Evolutionary conservation across 2,113 vertebrate genomes (phyloP), one percentile per base, ranked within the genome.

Genomic region (Sebastes fasciatus): DNA sequence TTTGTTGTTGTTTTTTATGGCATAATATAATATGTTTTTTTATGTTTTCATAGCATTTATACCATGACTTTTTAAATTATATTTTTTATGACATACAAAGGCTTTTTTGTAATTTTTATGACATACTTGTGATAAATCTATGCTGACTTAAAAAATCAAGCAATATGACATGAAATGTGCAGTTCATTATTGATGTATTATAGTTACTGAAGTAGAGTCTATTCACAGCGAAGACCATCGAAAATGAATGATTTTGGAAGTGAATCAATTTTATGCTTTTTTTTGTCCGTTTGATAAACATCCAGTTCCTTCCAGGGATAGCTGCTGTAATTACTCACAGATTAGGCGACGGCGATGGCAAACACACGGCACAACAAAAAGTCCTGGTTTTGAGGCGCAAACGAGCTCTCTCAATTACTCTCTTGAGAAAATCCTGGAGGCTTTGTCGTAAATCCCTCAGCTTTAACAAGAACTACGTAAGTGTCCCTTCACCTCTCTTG

Each of bases 371-470:
- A 80, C 52, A 75, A 80, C 55, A 57, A 80, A 74, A 60, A 69
- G 43, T 74, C 54, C 51, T 34, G 61, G 42, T 72, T 87, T 79
- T 77, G 42, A 74, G 82, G 45, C 85, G 80, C 77, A 89, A 89
- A 79, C 82, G 70, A 80, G 76, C 74, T 76, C 62, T 77, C 81
- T 83, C 81, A 91, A 86, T 92, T 86, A 86, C 81, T 80, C 79
- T 85, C 72, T 76, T 74, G 55, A 89, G 69, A 82, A 86, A 89
- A 89, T 88, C 86, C 75, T 26, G 0, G 49, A 73, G 76, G 65
- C 65, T 89, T 91, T 91, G 76, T 70, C 5, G 65, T 68, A 91
- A 92, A 90, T 90, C 89, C 86, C 58, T 68, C 69, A 68, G 84
- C 69, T 89, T 82, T 79, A 82, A 76, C 42, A 21, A 80, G 74